phyloP scores from a whole-genome alignment of 1,140 invertebrate species.

The Cyclina sinensis region DNA sequence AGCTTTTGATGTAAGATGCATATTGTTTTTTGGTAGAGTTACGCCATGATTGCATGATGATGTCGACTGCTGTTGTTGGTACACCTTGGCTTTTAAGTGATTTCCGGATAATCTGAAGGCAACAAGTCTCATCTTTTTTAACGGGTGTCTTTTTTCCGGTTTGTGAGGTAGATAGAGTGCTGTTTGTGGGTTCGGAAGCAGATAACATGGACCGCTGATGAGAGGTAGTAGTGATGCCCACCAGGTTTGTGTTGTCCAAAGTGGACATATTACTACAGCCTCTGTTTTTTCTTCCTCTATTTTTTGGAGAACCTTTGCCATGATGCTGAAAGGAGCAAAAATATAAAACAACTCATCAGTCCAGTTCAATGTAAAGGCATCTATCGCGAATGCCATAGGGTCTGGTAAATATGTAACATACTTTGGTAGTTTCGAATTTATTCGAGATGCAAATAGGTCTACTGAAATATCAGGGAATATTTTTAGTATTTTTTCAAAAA shows the following conservation, averaged over 20 bases:
- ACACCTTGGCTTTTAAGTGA: neutral
- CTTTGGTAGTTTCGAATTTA: constrained; percentile 31
- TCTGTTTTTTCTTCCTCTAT: constrained; percentile 16
- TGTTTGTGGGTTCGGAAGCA: neutral
- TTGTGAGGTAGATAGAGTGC: constrained; percentile 4
- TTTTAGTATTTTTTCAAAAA: neutral
- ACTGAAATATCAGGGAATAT: neutral
- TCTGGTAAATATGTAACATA: constrained; percentile 57
- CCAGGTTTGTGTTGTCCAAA: constrained; percentile 65
- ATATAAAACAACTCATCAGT: constrained; percentile 23
- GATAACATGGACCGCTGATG: neutral
- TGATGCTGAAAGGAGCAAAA: constrained; percentile 65
- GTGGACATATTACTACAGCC: constrained; percentile 47
- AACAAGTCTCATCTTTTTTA: constrained; percentile 25
- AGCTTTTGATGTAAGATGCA: constrained; percentile 41
- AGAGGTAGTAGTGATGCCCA: neutral
- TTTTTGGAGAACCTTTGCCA: constrained; percentile 43
- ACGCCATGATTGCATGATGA: constrained; percentile 42
- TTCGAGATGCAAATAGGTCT: constrained; percentile 65
- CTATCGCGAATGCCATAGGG: constrained; percentile 6
- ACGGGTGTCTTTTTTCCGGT: neutral
- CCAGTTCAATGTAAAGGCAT: constrained; percentile 57
- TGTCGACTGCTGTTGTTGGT: constrained; percentile 22
- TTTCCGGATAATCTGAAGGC: constrained; percentile 57
- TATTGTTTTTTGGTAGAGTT: constrained; percentile 54